Evolutionary conservation across 2,113 vertebrate species (phyloP).

Genomic region (Gobiocypris rarus): DNA sequence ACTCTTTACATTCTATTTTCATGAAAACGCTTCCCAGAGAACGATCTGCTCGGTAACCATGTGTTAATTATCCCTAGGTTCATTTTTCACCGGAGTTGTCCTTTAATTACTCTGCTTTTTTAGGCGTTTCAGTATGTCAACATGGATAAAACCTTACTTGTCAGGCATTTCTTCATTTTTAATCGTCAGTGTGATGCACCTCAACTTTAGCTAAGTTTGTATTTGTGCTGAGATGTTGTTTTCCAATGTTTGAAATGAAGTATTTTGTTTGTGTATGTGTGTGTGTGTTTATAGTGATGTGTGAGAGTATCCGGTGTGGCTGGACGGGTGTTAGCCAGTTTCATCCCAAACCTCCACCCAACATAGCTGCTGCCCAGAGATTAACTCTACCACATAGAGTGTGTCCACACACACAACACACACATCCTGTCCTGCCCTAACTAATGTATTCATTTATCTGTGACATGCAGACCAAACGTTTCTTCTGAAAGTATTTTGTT

Average conservation of each 20-base stretch:
- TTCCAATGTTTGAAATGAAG: background rate
- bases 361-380: slow-evolving; percentile 66
- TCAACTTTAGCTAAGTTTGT: background rate
- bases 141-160: background rate
- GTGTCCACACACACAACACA: slow-evolving; percentile 30
- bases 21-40: too few relatives aligned
- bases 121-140: background rate
- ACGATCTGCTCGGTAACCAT: too few relatives aligned
- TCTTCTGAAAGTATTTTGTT: background rate
- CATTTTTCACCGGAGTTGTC: too few relatives aligned
- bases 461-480: slow-evolving; percentile 37
- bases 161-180: background rate
- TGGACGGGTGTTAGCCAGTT: slow-evolving; percentile 37
- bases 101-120: too few relatives aligned
- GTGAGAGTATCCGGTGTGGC: slow-evolving; percentile 31
- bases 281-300: slow-evolving; percentile 14
- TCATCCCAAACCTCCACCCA: slow-evolving; percentile 42
- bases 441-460: slow-evolving; percentile 31
- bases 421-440: slow-evolving; percentile 32
- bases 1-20: too few relatives aligned
- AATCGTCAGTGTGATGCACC: background rate
- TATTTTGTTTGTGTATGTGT: too few relatives aligned
- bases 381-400: slow-evolving; percentile 67
- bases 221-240: background rate
- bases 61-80: too few relatives aligned